Evolutionary conservation across 2,888 invertebrate species (phyloP).

Genomic region (Lamproptera curius): DNA sequence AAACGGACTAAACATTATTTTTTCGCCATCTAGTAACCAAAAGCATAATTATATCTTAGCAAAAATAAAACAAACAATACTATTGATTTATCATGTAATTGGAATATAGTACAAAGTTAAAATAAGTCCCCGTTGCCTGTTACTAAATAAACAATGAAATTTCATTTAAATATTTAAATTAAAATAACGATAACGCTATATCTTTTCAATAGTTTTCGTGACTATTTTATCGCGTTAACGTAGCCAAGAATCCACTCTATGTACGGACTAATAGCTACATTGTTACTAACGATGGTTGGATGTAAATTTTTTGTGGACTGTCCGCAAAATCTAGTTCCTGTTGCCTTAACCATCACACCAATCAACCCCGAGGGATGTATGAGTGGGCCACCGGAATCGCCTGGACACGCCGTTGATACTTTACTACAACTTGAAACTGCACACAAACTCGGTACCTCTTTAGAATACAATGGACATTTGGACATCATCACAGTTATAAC

Average conservation of each 20-base stretch:
- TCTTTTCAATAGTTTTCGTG: no score
- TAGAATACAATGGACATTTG: not conserved
- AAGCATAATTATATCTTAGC: no score
- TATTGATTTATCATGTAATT: no score
- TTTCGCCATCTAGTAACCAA: no score
- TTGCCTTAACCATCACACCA: not conserved
- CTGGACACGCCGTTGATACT: not conserved
- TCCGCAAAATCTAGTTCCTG: not conserved
- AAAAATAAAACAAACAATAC: no score
- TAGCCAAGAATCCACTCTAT: conserved; percentile 6
- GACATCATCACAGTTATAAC: not conserved
- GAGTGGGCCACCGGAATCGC: conserved; percentile 14
- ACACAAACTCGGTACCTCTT: not conserved
- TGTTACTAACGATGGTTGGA: not conserved
- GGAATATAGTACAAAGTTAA: no score
- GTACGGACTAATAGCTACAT: conserved; percentile 4
- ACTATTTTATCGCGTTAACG: not conserved
- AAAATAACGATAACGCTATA: no score
- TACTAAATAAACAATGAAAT: no score
- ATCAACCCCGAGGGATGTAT: conserved; percentile 8
- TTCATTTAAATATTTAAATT: no score
- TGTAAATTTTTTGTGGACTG: not conserved
- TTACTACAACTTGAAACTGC: not conserved
- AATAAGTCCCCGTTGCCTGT: no score
- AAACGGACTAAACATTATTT: no score